Evolutionary conservation across 2,113 vertebrate genomes (phyloP).

Genomic region (Meriones unguiculatus): DNA sequence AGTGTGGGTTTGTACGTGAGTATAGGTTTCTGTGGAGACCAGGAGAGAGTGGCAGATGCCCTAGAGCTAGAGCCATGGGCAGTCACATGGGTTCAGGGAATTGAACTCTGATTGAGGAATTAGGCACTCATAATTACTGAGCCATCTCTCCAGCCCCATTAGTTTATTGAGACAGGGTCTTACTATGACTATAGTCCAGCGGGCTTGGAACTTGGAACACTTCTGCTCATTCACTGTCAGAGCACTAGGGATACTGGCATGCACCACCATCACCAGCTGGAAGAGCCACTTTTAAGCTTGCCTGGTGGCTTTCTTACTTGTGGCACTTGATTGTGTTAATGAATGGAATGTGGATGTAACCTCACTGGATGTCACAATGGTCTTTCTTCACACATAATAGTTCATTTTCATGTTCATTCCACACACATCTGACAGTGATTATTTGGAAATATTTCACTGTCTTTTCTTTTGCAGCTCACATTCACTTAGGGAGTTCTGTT

Average conservation of each 20-base stretch:
- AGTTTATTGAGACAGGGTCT: not conserved
- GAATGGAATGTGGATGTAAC: not conserved
- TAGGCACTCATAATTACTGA: not conserved
- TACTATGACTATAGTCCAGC: not conserved
- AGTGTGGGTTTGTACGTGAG: not conserved
- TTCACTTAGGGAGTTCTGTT: conserved; percentile 28
- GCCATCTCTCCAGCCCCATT: not conserved
- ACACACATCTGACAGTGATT: not conserved
- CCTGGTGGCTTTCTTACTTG: not conserved
- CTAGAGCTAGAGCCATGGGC: not conserved
- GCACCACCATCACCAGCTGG: not conserved
- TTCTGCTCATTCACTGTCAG: not conserved
- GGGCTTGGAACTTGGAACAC: not conserved
- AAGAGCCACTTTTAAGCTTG: not conserved
- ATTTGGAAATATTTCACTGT: conserved; percentile 13
- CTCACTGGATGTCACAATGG: not conserved
- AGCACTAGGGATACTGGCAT: not conserved
- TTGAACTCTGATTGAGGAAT: not conserved
- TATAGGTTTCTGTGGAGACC: not conserved
- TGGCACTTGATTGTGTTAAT: not conserved
- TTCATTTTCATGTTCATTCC: not conserved
- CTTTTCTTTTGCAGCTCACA: conserved; percentile 42
- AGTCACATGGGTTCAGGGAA: not conserved
- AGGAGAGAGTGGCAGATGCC: not conserved
- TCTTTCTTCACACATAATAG: not conserved